These are phyloP conservation scores for Cassiopea andromeda DNA, from an alignment of 30 jellyfish, hydroid and myxozoan genomes.

Conservation along the genomic window DNA sequence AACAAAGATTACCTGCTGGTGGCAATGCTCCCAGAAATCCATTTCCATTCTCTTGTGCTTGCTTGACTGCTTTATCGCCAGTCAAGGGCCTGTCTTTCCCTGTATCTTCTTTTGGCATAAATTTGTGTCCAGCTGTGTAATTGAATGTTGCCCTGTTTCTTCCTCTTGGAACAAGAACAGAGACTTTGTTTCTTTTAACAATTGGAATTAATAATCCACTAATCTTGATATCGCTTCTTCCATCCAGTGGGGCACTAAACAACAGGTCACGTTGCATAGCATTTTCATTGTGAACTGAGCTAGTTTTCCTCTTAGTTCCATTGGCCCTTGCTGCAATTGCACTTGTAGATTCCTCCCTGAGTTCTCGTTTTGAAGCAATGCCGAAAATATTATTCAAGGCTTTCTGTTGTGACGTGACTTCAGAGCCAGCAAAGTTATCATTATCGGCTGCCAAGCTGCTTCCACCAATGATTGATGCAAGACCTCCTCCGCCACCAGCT, in stretches of 20 bases:
- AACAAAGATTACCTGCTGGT: slow-evolving; percentile 10
- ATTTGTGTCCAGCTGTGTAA: slow-evolving; percentile 56
- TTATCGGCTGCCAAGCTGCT: slow-evolving; percentile 32
- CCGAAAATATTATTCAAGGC: slow-evolving; percentile 43
- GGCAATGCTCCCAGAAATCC: slow-evolving; percentile 28
- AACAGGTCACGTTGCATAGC: slow-evolving; percentile 32
- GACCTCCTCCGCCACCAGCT: slow-evolving; percentile 46
- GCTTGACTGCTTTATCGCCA: slow-evolving; percentile 47
- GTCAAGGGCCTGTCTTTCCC: slow-evolving; percentile 40
- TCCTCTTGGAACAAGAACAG: slow-evolving; percentile 74
- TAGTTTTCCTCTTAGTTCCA: neutral
- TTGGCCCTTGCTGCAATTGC: neutral
- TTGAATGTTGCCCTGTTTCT: slow-evolving; percentile 51
- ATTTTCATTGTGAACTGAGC: neutral
- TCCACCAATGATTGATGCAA: slow-evolving; percentile 2
- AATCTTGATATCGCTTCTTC: neutral
- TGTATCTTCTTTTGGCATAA: slow-evolving; percentile 52
- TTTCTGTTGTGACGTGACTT: slow-evolving; percentile 13
- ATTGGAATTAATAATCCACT: slow-evolving; percentile 29
- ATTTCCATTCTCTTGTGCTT: slow-evolving; percentile 47
- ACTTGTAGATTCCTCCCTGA: neutral
- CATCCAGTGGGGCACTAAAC: slow-evolving; percentile 16
- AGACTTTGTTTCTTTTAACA: slow-evolving; percentile 36
- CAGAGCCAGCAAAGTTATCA: slow-evolving; percentile 32
- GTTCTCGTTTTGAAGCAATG: slow-evolving; percentile 45